Evolutionary conservation across 2,797 vertebrate genomes (phyloP).

Genomic region (Pipistrellus nathusii): DNA sequence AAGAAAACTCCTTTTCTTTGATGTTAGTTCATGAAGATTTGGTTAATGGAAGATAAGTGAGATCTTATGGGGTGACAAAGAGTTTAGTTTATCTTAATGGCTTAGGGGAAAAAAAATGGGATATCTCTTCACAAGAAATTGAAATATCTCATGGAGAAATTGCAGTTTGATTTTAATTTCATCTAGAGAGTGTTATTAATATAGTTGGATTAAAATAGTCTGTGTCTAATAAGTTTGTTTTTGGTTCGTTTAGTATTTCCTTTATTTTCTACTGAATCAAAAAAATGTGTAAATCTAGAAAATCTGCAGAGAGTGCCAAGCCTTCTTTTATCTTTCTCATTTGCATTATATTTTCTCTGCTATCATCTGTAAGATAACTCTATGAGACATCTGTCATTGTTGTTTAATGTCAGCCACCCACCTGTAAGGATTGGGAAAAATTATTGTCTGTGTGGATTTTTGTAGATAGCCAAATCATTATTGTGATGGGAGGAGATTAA

Average conservation of each 20-base stretch:
- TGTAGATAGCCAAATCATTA: not conserved
- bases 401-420: not conserved
- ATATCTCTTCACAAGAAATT: conserved; percentile 7
- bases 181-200: not conserved
- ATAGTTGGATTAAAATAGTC: not conserved
- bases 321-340: not conserved
- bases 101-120: not conserved
- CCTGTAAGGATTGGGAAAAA: not conserved
- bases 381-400: not conserved
- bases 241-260: not conserved
- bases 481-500: not conserved
- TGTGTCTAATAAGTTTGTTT: conserved; percentile 7
- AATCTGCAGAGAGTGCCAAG: not conserved
- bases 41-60: not conserved
- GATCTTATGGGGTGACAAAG: not conserved
- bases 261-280: not conserved
- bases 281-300: not conserved
- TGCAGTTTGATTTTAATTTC: conserved; percentile 14
- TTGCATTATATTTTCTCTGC: not conserved
- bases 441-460: not conserved
- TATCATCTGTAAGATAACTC: not conserved
- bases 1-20: not conserved
- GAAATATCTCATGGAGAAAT: not conserved
- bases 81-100: not conserved
- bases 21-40: not conserved